These are phyloP conservation scores for Zelostemma sp. DNA, from an alignment of 1,140 invertebrate species.

Conservation along the genomic window DNA sequence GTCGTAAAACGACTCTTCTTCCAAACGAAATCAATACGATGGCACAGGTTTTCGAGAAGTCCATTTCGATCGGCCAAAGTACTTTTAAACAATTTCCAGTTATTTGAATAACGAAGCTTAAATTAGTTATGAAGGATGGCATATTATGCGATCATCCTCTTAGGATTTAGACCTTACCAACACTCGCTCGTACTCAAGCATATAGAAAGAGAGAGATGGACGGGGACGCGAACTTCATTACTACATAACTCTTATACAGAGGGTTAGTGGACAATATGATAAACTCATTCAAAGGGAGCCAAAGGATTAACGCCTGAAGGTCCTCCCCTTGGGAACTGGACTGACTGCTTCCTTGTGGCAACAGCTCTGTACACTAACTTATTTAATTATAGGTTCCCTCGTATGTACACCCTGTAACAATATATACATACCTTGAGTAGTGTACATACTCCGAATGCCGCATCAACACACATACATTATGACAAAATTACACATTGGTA, in stretches of 20 bases:
- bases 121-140: conserved; percentile 42
- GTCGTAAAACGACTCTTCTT: conserved; percentile 21
- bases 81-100: no score
- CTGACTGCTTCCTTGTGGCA: conserved; percentile 28
- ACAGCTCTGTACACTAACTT: conserved; percentile 33
- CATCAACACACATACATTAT: conserved; percentile 17
- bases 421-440: conserved; percentile 8
- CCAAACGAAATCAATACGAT: no score
- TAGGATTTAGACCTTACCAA: conserved; percentile 34
- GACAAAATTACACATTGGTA: no score
- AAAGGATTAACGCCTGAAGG: conserved; percentile 45
- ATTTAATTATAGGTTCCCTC: conserved; percentile 25
- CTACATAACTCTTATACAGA: conserved; percentile 43
- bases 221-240: conserved; percentile 32
- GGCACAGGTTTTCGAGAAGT: no score
- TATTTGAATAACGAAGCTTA: conserved; percentile 29
- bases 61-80: no score
- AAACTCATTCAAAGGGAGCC: conserved; percentile 47
- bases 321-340: conserved; percentile 37
- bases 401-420: not conserved
- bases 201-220: no score
- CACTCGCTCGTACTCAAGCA: conserved; percentile 4
- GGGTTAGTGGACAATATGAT: conserved; percentile 46
- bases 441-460: conserved; percentile 19
- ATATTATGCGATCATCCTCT: conserved; percentile 35